These are phyloP conservation scores for Heterodera carotae DNA, from an alignment of 1,140 invertebrate species.

Conservation along the genomic window DNA sequence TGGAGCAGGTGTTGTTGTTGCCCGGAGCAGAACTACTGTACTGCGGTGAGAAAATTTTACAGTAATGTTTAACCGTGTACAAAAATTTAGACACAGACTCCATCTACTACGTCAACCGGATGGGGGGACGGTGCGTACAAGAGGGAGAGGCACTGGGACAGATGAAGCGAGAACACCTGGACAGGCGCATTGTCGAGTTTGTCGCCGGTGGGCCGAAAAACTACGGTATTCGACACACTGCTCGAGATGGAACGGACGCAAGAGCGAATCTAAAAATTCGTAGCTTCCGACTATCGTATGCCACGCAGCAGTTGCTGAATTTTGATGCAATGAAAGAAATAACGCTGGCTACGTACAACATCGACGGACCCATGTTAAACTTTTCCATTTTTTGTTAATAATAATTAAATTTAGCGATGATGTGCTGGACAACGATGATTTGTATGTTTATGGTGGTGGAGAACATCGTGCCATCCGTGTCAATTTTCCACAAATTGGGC, in stretches of 20 bases:
- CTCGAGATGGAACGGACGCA: background rate
- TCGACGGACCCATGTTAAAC: background rate
- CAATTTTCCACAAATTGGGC: constrained; percentile 6
- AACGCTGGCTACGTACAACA: too few species aligned
- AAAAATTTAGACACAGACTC: too few species aligned
- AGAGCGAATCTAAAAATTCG: background rate
- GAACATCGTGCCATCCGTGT: background rate
- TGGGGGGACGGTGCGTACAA: too few species aligned
- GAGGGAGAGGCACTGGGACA: too few species aligned
- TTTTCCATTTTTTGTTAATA: background rate
- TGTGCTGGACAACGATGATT: background rate
- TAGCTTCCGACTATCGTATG: background rate
- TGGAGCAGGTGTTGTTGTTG: background rate
- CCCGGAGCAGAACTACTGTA: too few species aligned
- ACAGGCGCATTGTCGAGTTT: constrained; percentile 2
- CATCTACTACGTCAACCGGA: background rate
- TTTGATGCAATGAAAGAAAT: too few species aligned
- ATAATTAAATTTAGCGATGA: background rate
- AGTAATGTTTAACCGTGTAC: too few species aligned
- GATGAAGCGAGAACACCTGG: too few species aligned
- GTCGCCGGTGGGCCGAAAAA: constrained; percentile 6
- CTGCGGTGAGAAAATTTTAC: too few species aligned
- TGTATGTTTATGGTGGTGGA: too few species aligned
- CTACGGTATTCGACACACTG: too few species aligned
- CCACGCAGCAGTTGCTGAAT: constrained; percentile 10